phyloP scores from a whole-genome alignment of 2,113 vertebrate genomes.

The Rhegmatorhina hoffmannsi region DNA sequence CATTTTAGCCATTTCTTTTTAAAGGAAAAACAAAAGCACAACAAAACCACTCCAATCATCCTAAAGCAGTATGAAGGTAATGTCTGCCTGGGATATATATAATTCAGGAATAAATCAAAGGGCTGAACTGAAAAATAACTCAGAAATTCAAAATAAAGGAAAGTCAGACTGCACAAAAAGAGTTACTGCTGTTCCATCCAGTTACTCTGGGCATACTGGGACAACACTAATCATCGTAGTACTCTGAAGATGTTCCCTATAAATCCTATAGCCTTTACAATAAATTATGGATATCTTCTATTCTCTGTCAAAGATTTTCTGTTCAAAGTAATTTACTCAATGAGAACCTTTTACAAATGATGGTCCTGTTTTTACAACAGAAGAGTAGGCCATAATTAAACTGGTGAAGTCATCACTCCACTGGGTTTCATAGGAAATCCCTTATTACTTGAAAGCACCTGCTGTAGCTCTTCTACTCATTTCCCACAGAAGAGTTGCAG shows the following conservation, averaged over 20 bases:
- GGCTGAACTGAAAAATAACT: not conserved
- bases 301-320: slow-evolving; percentile 6
- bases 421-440: slow-evolving; percentile 51
- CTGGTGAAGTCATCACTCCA: slow-evolving; percentile 38
- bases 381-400: slow-evolving; percentile 26
- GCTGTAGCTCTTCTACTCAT: slow-evolving; percentile 7
- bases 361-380: slow-evolving; percentile 18
- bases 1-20: not conserved
- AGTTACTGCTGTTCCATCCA: not conserved
- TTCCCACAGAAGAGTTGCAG: slow-evolving; percentile 43
- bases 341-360: not conserved
- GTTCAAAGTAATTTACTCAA: slow-evolving; percentile 1
- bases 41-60: not conserved
- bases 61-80: not conserved
- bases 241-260: not conserved
- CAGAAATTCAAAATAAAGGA: not conserved
- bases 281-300: slow-evolving; percentile 11
- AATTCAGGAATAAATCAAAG: not conserved
- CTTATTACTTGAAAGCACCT: slow-evolving; percentile 49
- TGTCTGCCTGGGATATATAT: not conserved
- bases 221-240: not conserved
- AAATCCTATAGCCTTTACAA: not conserved
- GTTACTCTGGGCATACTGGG: not conserved
- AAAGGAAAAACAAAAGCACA: not conserved
- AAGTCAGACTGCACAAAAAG: not conserved